These are phyloP conservation scores for Hirtodrosophila trivittata DNA, from an alignment of 2,888 invertebrate species.

Conservation along the genomic window DNA sequence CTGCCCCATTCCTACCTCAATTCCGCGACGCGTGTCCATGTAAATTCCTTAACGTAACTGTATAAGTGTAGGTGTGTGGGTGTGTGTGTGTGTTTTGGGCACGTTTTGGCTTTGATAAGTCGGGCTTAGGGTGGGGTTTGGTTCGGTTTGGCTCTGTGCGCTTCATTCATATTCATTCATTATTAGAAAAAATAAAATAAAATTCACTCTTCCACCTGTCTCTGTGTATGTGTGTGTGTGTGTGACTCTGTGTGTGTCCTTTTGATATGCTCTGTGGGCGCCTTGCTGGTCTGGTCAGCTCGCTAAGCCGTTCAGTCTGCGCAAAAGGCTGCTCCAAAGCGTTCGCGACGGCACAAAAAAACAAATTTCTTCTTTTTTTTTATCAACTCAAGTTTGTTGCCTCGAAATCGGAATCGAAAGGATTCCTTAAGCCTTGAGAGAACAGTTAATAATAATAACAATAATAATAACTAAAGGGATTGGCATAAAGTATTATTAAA, in stretches of 20 bases:
- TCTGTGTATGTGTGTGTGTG: constrained; percentile 18
- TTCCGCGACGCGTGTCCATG: constrained; percentile 54
- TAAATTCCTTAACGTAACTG: constrained; percentile 63
- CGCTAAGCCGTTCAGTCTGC: constrained; percentile 81
- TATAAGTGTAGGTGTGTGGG: constrained; percentile 8
- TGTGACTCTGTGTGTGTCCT: constrained; percentile 48
- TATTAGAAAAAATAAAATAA: constrained; percentile 67
- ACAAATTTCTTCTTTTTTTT: constrained; percentile 4
- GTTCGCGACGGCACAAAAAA: constrained; percentile 56
- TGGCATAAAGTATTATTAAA: too few relatives aligned
- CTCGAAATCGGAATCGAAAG: constrained; percentile 1
- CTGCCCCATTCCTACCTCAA: constrained; percentile 39
- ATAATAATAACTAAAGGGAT: constrained; percentile 1
- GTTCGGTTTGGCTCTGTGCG: constrained; percentile 40
- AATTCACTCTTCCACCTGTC: constrained; percentile 33
- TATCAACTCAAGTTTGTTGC: background rate
- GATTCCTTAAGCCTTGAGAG: constrained; percentile 8
- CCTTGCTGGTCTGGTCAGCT: constrained; percentile 62
- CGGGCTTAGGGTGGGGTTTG: constrained; percentile 46
- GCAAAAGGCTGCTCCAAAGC: constrained; percentile 79
- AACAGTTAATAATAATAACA: background rate
- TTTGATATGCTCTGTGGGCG: constrained; percentile 40
- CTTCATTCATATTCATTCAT: constrained; percentile 81
- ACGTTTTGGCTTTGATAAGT: constrained; percentile 77
- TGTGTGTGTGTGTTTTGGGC: constrained; percentile 63